Evolutionary conservation across 2,113 vertebrate species (phyloP).

Genomic region (Galbula dea): DNA sequence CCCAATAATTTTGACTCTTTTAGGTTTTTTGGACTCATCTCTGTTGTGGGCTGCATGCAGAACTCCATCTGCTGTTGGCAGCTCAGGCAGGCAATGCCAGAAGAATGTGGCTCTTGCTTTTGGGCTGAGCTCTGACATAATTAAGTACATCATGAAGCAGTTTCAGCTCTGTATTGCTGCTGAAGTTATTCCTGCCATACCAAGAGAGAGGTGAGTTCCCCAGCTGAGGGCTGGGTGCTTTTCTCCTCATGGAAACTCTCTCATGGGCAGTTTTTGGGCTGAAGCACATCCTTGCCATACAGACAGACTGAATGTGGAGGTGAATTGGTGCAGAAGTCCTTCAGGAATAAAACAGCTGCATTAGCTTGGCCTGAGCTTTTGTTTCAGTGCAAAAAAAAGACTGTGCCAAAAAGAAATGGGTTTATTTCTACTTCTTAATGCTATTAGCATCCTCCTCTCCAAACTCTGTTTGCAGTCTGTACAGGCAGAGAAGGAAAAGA

Average conservation of each 20-base stretch:
- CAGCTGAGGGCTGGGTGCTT: background rate
- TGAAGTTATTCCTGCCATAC: background rate
- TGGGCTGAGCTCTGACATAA: background rate
- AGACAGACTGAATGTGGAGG: no score
- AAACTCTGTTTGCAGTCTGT: conserved; percentile 63
- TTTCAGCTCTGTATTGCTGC: no score
- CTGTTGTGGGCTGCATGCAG: background rate
- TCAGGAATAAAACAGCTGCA: background rate
- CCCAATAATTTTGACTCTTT: background rate
- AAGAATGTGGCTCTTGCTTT: background rate
- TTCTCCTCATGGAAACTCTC: background rate
- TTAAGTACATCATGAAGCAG: background rate
- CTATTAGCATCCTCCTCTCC: background rate
- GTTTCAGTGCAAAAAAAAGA: background rate
- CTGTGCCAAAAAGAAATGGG: background rate
- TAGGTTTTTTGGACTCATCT: background rate
- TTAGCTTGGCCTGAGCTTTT: background rate
- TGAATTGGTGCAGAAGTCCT: no score
- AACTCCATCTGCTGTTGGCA: background rate
- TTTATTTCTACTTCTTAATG: no score
- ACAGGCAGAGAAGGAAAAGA: conserved; percentile 82
- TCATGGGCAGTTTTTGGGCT: background rate
- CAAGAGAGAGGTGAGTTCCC: background rate
- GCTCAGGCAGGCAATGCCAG: background rate
- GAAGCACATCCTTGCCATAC: background rate